Evolutionary conservation across 2,113 vertebrate species (phyloP).

Genomic region (Forbesichthys agassizii): DNA sequence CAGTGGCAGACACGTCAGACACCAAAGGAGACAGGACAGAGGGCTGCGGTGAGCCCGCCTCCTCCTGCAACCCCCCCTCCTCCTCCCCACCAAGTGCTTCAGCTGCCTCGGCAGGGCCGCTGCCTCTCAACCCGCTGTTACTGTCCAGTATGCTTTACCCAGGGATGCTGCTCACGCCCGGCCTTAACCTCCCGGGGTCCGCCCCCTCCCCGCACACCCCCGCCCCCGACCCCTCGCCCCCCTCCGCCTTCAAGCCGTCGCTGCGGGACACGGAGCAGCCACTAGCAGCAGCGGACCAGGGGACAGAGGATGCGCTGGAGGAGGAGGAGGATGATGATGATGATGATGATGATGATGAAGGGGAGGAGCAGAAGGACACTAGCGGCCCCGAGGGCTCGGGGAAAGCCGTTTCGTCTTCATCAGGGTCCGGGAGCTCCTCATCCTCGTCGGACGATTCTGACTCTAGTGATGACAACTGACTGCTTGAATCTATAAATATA

Average conservation of each 20-base stretch:
- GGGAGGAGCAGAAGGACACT: slow-evolving; percentile 85
- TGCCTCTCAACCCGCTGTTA: slow-evolving; percentile 95
- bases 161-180: slow-evolving; percentile 99
- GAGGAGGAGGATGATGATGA: slow-evolving; percentile 49
- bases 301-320: slow-evolving; percentile 35
- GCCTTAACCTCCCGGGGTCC: slow-evolving; percentile 98
- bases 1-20: slow-evolving; percentile 77
- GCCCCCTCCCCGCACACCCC: slow-evolving; percentile 76
- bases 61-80: slow-evolving; percentile 82
- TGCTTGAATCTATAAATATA: slow-evolving; percentile 70
- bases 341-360: slow-evolving; percentile 54
- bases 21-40: slow-evolving; percentile 94
- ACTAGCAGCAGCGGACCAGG: slow-evolving; percentile 18
- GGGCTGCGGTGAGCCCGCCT: slow-evolving; percentile 77
- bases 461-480: slow-evolving; percentile 95
- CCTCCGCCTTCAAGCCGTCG: slow-evolving; percentile 32
- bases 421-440: slow-evolving; percentile 89
- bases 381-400: slow-evolving; percentile 95
- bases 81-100: slow-evolving; percentile 83
- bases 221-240: slow-evolving; percentile 29
- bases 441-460: slow-evolving; percentile 91
- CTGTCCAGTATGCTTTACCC: slow-evolving; percentile 98
- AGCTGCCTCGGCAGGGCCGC: slow-evolving; percentile 73
- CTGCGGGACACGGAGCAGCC: slow-evolving; percentile 21
- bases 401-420: slow-evolving; percentile 91